Conservation (phyloP, 53 echinoderm and acorn worm genomes). For the Actinopyga echinites region DNA sequence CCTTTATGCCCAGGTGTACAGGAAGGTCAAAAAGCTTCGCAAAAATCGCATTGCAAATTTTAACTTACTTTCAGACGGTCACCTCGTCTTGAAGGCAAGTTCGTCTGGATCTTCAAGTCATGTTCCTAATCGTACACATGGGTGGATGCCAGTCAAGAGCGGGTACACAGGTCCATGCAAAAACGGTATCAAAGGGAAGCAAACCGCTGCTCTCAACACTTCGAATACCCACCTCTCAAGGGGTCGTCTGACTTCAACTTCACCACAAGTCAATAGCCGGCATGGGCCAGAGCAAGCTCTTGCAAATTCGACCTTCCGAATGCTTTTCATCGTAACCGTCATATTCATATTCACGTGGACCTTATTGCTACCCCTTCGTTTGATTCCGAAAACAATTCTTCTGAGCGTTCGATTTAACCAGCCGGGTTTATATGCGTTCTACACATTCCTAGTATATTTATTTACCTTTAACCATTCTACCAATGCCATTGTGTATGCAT, state of each 20-base stretch:
- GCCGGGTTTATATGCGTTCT: background rate
- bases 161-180: too few species aligned
- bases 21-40: background rate
- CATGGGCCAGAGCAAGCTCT: background rate
- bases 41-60: background rate
- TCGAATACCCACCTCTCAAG: too few species aligned
- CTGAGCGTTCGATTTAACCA: background rate
- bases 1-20: background rate
- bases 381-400: background rate
- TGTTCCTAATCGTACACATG: background rate
- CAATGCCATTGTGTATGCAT: background rate
- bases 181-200: too few species aligned
- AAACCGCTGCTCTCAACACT: too few species aligned
- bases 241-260: too few species aligned
- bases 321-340: conserved; percentile 5
- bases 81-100: too few species aligned
- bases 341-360: background rate
- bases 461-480: background rate
- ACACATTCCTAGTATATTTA: background rate
- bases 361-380: background rate
- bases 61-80: too few species aligned
- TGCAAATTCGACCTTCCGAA: background rate
- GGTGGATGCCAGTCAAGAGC: too few species aligned
- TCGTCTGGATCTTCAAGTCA: background rate
- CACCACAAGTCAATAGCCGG: too few species aligned